phyloP scores from a whole-genome alignment of 2,113 vertebrate species.

The Eubucco bourcierii region DNA sequence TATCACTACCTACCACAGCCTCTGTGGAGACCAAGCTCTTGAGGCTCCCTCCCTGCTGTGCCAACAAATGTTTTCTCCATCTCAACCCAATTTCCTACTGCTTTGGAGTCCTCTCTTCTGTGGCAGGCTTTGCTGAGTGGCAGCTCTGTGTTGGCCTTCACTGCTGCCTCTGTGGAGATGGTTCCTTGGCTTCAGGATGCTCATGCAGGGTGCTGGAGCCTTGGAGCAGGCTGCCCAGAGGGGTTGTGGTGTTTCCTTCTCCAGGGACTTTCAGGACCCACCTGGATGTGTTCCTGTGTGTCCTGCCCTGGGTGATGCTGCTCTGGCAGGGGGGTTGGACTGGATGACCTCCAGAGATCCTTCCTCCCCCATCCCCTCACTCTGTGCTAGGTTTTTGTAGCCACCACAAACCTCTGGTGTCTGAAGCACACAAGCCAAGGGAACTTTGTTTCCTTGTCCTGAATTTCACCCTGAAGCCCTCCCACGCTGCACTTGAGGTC shows the following conservation, averaged over 20 bases:
- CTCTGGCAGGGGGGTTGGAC: no score
- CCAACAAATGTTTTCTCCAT: rapidly evolving
- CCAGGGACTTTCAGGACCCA: no score
- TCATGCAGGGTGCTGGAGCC: neutral
- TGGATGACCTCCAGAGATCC: no score
- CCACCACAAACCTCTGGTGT: neutral
- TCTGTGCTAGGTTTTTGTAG: neutral
- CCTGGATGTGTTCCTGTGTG: no score
- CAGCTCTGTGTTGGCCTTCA: neutral
- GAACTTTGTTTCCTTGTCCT: neutral
- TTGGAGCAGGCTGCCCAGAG: no score
- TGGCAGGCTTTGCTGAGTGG: neutral
- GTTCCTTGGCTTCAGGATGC: neutral
- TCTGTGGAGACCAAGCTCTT: neutral
- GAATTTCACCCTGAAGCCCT: neutral
- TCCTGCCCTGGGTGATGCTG: no score
- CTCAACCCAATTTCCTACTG: neutral
- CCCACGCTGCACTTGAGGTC: neutral
- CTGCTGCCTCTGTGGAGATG: neutral
- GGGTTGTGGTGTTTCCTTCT: no score
- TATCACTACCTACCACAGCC: neutral
- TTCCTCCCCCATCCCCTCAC: no score
- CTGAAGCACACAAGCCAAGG: neutral
- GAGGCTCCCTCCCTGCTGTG: neutral
- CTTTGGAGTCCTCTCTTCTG: neutral